A percentile compares a stretch with the other conserved stretches of the same genome.
phyloP scores from a whole-genome alignment of 2,797 vertebrate genomes.

The Mionectes olivaceus region DNA sequence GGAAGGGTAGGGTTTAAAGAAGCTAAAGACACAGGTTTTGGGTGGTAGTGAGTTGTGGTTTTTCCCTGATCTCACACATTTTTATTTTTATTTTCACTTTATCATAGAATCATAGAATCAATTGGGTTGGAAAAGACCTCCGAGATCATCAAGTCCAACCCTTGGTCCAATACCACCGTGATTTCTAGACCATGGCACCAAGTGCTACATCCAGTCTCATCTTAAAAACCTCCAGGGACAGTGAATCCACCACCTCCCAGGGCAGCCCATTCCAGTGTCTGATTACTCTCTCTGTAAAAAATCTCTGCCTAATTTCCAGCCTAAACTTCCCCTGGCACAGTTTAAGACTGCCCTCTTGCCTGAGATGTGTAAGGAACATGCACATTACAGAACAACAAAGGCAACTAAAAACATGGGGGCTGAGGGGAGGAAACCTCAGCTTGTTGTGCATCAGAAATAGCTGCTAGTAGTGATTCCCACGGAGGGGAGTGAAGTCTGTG shows the following conservation, averaged over 20 bases:
- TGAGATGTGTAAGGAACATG: not conserved
- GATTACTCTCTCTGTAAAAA: too few species aligned
- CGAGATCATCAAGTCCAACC: too few species aligned
- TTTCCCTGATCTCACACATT: not conserved
- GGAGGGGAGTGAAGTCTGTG: not conserved
- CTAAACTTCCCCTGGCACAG: too few species aligned
- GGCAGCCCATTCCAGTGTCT: too few species aligned
- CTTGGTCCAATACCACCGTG: too few species aligned
- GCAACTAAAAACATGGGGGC: not conserved
- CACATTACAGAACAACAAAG: not conserved
- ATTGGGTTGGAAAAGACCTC: too few species aligned
- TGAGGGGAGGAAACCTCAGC: not conserved
- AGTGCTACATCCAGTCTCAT: too few species aligned
- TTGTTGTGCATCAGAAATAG: slow-evolving; percentile 4
- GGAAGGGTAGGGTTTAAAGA: not conserved
- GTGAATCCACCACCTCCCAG: too few species aligned
- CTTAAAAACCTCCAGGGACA: too few species aligned
- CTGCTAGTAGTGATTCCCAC: slow-evolving; percentile 7
- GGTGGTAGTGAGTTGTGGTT: not conserved
- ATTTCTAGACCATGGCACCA: too few species aligned
- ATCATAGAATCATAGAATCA: too few species aligned
- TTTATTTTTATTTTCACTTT: slow-evolving; percentile 1
- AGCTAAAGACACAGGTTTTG: not conserved
- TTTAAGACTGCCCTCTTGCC: not conserved
- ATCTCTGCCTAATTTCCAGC: too few species aligned